Evolutionary conservation across 2,888 invertebrate species (phyloP), one percentile per base, ranked within the genome.

Genomic region (Hydropsyche betteni): DNA sequence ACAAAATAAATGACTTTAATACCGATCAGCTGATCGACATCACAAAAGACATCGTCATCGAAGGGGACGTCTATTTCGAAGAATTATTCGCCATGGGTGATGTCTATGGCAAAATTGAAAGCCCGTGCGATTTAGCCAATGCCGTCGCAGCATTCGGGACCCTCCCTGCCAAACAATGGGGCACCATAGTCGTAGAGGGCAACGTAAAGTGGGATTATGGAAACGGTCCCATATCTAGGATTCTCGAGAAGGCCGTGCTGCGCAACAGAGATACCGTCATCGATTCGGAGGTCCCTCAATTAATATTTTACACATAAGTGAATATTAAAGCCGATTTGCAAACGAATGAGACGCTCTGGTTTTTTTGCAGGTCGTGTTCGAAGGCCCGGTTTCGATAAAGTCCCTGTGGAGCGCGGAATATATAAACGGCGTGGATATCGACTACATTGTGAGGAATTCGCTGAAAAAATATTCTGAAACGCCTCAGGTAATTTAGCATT

Each of bases 221-320:
- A n/a, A 75, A 61, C 44, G 78, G 75, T 24, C 33, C 14, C 24
- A 33, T 77, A 36, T 51, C 74, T 12, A 75, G 75, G 24, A 74
- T 78, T 14, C 61, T 78, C 52, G 75, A 78, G 24, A 73, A 78
- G 52, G 75, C 78, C 5, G 78, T 78, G 10, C n/a, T 69, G 16
- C 44, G 55, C 10, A 64, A 75, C 61, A 44, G 51, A 36, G 75
- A 78, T 52, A 53, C 69, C 5, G 44, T 74, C 52, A 71, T 78
- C 24, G 72, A 74, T 4, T 73, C 76, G 7, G 75, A 77, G 71
- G 78, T 78, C n/a, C 55, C 64, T 12, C 64, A 64, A 64, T 64
- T 64, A 64, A 64, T 64, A 33, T 14, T 55, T 2, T 55, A 55
- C 12, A 24, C 7, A 55, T 55, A 55, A 44, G 44, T 44, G 44